Base-by-base conservation (phyloP, 1,140 invertebrate genomes). In the Anthonomus grandis region DNA sequence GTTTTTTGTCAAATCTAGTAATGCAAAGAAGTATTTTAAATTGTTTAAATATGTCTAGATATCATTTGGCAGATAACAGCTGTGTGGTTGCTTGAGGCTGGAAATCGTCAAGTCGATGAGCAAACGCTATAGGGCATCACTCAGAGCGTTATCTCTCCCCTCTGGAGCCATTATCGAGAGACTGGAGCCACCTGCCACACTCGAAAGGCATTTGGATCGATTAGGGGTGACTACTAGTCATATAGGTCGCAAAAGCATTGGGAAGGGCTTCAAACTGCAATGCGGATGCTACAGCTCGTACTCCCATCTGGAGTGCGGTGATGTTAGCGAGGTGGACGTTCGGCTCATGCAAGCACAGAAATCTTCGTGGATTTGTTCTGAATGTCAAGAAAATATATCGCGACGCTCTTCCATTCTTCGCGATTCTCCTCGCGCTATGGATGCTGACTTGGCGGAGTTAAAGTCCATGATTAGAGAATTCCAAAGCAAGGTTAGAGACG, bases 221-320 rank as follows among this genome's bases (percentile, higher is more conserved):
- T n/a, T n/a, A n/a, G n/a, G n/a, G n/a, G n/a, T n/a, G n/a, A n/a
- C n/a, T n/a, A n/a, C n/a, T n/a, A n/a, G n/a, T n/a, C n/a, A n/a
- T n/a, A n/a, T n/a, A n/a, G n/a, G n/a, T n/a, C n/a, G 38, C n/a
- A 41, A 13, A 41, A 41, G 18, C 15, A 41, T 41, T 8, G 38
- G 38, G 15, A 41, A 15, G 23, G 15, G 8, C 18, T 21, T 21
- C 5, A 46, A 46, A 21, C 18, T 46, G 15, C 4, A 46, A 4
- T 46, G 44, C 23, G 44, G 44, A 23, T 9, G 12, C 4, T 46
- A 21, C 44, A 46, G 23, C 12, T 4, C 8, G 19, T 18, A 46
- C 17, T 25, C 12, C 19, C 44, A 46, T 46, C 44, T 46, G 5
- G 44, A 22, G 6, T 46, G 44, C 23, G 44, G 44, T 8, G 15